Evolutionary conservation across 1,140 invertebrate genomes (phyloP).

Genomic region (Galleria mellonella): DNA sequence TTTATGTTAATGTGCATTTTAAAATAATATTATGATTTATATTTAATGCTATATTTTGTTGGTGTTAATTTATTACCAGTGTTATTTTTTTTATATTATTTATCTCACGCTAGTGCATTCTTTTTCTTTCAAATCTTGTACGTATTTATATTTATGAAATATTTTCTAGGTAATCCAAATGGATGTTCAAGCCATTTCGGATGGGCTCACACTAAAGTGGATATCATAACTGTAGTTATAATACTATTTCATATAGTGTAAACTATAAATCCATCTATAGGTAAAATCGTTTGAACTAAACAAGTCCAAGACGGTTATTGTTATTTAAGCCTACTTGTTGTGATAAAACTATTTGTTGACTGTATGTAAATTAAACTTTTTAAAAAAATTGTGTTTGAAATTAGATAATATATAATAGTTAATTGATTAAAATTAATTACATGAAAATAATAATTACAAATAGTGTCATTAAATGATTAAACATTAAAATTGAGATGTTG

Average conservation of each 20-base stretch:
- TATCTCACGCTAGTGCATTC: constrained; percentile 18
- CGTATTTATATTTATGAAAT: constrained; percentile 54
- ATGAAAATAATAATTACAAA: too few species aligned
- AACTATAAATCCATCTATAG: constrained; percentile 36
- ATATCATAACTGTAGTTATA: constrained; percentile 46
- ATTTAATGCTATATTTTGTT: constrained; percentile 37
- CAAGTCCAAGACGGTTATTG: constrained; percentile 58
- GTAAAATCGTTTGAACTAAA: constrained; percentile 26
- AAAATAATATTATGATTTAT: constrained; percentile 12
- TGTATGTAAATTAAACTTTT: constrained; percentile 41
- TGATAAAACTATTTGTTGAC: constrained; percentile 60
- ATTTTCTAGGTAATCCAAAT: constrained; percentile 73
- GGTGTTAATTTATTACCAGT: constrained; percentile 53
- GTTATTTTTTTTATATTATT: constrained; percentile 40
- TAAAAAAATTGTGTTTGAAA: constrained; percentile 28
- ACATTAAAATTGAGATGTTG: constrained; percentile 5
- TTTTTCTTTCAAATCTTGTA: constrained; percentile 20
- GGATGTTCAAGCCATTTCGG: constrained; percentile 61
- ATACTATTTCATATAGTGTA: constrained; percentile 42
- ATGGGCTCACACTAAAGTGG: constrained; percentile 58
- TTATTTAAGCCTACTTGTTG: constrained; percentile 58
- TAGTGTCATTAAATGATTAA: constrained; percentile 41
- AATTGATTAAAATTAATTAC: too few species aligned
- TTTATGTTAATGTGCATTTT: constrained; percentile 8
- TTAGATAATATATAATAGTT: too few species aligned